Evolutionary conservation across 2,113 vertebrate species (phyloP), one percentile per base, ranked within the genome.

Genomic region (Heliornis fulica): DNA sequence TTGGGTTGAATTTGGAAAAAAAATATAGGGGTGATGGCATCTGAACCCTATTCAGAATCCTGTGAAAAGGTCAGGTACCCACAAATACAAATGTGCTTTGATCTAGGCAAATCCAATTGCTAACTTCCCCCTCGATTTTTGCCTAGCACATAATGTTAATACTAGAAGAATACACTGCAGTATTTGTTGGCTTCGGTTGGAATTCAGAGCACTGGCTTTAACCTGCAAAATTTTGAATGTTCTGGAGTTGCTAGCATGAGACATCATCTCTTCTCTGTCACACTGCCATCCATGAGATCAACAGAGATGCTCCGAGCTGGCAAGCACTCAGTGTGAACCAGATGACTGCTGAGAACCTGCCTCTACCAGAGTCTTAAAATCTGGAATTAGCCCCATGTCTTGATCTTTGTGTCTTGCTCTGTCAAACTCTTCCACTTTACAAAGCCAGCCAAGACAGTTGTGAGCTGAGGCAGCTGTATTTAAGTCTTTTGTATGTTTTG

Each of bases 281-380:
- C 53, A 1, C 3, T 93, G 90, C 79, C 70, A 68, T 80, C 60
- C 46, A 9, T 46, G 85, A 92, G 88, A 56, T 86, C 87, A 83
- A 40, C 61, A 61, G 75, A 51, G 28, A 20, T 3, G 0, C n/a
- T 84, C 23, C 0, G 5, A 36, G 45, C 66, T 90, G 80, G 66
- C 7, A 3, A 85, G 41, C 0, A 1, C 61, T 72, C 70, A 2
- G 6, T 14, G 0, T 41, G 48, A 75, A 18, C 51, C 46, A 72
- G 56, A 23, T 79, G 18, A 68, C 32, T 77, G 28, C 68, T 61
- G 66, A 72, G 75, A 85, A 13, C 31, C 68, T 75, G 15, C 36
- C 26, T 41, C 46, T 32, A 3, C 5, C 26, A 72, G 63, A 28
- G 21, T 31, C 21, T 61, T 11, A 22, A 56, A 13, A 28, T 22